Base-by-base conservation (phyloP, 2,888 invertebrate genomes). In the Sisyra terminalis region DNA sequence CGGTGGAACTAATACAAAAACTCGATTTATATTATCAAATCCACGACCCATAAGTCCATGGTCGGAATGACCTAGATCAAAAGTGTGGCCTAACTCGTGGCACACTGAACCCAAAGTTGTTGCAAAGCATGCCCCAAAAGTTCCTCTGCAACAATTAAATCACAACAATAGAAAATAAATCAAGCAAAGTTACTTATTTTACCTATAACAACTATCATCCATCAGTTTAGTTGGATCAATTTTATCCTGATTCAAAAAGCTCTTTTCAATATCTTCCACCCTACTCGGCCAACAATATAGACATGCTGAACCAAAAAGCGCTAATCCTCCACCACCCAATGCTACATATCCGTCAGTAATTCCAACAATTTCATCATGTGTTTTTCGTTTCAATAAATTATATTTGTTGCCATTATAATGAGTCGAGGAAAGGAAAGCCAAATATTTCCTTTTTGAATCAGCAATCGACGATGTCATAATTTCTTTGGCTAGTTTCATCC, bases 41-140 rank as follows among this genome's bases (percentile, higher is more conserved):
- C 87, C 89, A 57, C 82, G 73, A 34, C 87, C 88, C 96, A 96
- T 96, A 45, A 96, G 84, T 13, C 94, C 94, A 50, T 81, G 75
- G 51, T 76, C 73, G 0, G 89, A 85, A 58, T 96, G 94, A 1
- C 90, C 93, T 44, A 96, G 70, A 63, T 93, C 90, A 60, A 96
- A 90, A 1, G 87, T 87, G 58, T 96, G 96, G 11, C 88, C 88
- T 38, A 96, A 68, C 67, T 96, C 96, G 60, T 96, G 96, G 32
- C 90, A 78, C 7, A 87, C 82, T 11, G 90, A 83, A 11, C 94
- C 94, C 32, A 96, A 64, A 13, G 89, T 89, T 5, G 92, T 89
- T 11, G 90, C 82, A 61, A 83, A 87, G 57, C 90, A 89, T 29
- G 84, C 87, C 46, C 87, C 88, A 52, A 78, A 72, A 1, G 86